These are phyloP conservation scores for Bactericera cockerelli DNA, from an alignment of 1,140 invertebrate genomes.

Conservation along the genomic window DNA sequence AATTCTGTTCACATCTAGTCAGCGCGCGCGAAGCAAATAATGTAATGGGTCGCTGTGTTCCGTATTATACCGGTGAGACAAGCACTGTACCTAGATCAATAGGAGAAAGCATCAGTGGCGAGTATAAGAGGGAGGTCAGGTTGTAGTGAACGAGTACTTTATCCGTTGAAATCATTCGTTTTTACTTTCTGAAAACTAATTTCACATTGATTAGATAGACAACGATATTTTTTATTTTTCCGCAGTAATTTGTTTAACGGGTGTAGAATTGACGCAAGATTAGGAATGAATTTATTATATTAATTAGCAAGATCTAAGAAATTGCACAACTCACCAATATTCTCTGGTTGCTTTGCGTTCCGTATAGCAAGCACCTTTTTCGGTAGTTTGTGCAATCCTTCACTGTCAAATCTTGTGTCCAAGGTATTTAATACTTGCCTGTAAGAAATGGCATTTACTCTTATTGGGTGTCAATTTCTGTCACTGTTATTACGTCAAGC, in stretches of 20 bases:
- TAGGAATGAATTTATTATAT: constrained; percentile 25
- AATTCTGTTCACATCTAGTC: constrained; percentile 25
- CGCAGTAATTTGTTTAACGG: constrained; percentile 19
- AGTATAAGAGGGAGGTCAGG: constrained; percentile 27
- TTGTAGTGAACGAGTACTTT: constrained; percentile 28
- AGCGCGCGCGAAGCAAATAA: constrained; percentile 32
- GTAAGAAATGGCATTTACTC: constrained; percentile 15
- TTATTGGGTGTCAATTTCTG: constrained; percentile 14
- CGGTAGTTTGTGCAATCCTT: constrained; percentile 19
- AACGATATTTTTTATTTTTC: constrained; percentile 28
- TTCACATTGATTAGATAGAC: constrained; percentile 19
- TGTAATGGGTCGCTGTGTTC: constrained; percentile 29
- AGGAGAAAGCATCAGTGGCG: constrained; percentile 32
- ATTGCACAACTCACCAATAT: constrained; percentile 20
- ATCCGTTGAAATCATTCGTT: no score
- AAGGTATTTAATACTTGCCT: no score
- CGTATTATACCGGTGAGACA: constrained; percentile 30
- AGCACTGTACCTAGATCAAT: constrained; percentile 33
- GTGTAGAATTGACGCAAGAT: constrained; percentile 10
- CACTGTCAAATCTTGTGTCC: constrained; percentile 19
- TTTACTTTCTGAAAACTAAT: no score
- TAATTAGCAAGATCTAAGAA: constrained; percentile 28
- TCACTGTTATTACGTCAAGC: no score
- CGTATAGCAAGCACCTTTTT: constrained; percentile 24
- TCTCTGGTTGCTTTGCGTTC: no score